Conservation (phyloP, 2,888 invertebrate species). For the Lacanobia wlatinum region DNA sequence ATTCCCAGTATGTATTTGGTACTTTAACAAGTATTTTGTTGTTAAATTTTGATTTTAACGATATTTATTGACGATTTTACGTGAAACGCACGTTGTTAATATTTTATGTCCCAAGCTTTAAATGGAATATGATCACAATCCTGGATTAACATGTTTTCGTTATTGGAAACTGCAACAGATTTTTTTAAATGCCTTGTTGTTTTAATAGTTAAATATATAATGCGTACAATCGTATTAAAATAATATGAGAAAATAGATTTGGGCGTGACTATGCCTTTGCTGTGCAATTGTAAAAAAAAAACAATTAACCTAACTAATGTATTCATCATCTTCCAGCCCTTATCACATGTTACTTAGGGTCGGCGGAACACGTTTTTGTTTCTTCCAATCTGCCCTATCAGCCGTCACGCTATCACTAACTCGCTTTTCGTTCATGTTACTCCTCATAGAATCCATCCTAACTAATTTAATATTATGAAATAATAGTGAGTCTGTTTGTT, state of each 20-base stretch:
- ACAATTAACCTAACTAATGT: neutral
- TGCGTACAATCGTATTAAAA: too few species aligned
- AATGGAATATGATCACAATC: conserved; percentile 17
- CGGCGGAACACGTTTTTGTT: too few species aligned
- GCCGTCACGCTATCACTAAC: too few species aligned
- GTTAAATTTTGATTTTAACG: conserved; percentile 12
- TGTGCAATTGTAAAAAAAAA: too few species aligned
- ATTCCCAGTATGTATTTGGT: neutral
- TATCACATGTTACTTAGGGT: too few species aligned
- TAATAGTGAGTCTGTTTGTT: too few species aligned
- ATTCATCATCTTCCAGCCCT: too few species aligned
- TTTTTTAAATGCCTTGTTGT: neutral
- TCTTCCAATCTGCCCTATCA: too few species aligned
- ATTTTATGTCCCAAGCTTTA: conserved; percentile 20
- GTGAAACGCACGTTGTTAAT: conserved; percentile 16
- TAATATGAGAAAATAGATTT: neutral
- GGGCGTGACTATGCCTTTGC: neutral
- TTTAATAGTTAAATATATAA: neutral
- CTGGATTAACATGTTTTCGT: neutral
- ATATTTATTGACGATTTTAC: conserved; percentile 20
- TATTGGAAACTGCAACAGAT: neutral
- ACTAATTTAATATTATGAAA: too few species aligned
- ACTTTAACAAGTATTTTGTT: neutral
- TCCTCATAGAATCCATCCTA: too few species aligned
- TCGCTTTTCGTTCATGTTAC: too few species aligned